phyloP scores from a whole-genome alignment of 2,113 vertebrate species.

The Ivindomyrus marchei region DNA sequence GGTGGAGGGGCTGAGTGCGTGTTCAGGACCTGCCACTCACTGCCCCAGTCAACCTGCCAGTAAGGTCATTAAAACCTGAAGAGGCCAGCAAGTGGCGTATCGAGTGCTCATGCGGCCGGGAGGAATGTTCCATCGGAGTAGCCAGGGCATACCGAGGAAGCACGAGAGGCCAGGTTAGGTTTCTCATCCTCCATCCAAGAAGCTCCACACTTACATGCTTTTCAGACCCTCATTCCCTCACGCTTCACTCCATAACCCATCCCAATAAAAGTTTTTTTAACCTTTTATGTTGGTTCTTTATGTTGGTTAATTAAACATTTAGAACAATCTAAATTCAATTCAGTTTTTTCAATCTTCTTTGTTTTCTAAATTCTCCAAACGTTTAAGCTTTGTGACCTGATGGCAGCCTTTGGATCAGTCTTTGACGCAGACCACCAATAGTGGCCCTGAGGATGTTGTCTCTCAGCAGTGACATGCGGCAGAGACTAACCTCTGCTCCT shows the following conservation, averaged over 20 bases:
- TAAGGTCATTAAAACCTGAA: slow-evolving; percentile 53
- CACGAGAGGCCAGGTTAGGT: slow-evolving; percentile 36
- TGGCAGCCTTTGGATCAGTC: neutral
- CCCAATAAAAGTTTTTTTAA: neutral
- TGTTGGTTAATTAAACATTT: neutral
- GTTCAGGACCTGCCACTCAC: neutral
- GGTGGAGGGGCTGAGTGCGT: neutral
- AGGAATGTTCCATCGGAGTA: slow-evolving; percentile 62
- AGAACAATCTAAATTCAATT: neutral
- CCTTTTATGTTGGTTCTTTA: neutral
- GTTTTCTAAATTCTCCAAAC: neutral
- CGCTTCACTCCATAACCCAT: neutral
- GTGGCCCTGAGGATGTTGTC: neutral
- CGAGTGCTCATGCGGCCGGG: slow-evolving; percentile 33
- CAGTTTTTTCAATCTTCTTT: neutral
- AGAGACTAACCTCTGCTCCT: slow-evolving; percentile 16
- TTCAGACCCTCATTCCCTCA: neutral
- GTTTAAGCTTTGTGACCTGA: neutral
- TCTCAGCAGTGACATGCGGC: neutral
- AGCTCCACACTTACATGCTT: neutral
- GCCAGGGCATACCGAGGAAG: slow-evolving; percentile 58
- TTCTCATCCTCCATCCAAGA: slow-evolving; percentile 38
- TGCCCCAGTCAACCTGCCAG: neutral
- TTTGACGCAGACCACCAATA: neutral
- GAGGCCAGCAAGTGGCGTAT: slow-evolving; percentile 49